Conservation (phyloP, 2,113 vertebrate species). For the Cygnus buccinator region DNA sequence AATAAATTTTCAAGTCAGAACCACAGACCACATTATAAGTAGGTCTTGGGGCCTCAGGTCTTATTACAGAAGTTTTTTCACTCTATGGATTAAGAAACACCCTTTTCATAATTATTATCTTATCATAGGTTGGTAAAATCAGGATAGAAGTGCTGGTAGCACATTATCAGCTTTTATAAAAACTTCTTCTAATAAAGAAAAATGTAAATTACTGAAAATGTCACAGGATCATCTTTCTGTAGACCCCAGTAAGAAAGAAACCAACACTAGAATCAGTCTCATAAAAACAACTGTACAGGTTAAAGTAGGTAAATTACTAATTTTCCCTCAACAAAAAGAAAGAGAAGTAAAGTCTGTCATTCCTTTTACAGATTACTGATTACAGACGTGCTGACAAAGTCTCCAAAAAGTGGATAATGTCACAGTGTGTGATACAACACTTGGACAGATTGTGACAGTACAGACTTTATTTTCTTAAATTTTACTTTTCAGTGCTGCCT, state of each 20-base stretch:
- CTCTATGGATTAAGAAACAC: background rate
- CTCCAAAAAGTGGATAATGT: constrained; percentile 5
- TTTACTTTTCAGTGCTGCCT: background rate
- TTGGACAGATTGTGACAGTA: background rate
- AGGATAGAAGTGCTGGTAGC: background rate
- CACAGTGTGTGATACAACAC: background rate
- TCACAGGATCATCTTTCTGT: background rate
- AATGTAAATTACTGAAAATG: constrained; percentile 14
- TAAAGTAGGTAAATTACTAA: background rate
- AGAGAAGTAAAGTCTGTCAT: constrained; percentile 17
- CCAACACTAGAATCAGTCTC: background rate
- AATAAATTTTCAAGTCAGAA: background rate
- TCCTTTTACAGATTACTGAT: constrained; percentile 19
- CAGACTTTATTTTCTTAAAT: constrained; percentile 10
- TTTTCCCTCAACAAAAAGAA: background rate
- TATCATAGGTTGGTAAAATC: background rate
- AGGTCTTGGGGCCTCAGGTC: background rate
- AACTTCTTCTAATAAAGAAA: background rate
- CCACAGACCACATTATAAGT: background rate
- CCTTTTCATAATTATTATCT: background rate
- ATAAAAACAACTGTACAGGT: background rate
- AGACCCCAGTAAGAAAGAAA: background rate
- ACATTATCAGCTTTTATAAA: background rate
- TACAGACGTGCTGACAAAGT: constrained; percentile 22
- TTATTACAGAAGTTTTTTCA: background rate